Conservation (phyloP, 2,888 invertebrate genomes). For the Drosophila colorata region DNA sequence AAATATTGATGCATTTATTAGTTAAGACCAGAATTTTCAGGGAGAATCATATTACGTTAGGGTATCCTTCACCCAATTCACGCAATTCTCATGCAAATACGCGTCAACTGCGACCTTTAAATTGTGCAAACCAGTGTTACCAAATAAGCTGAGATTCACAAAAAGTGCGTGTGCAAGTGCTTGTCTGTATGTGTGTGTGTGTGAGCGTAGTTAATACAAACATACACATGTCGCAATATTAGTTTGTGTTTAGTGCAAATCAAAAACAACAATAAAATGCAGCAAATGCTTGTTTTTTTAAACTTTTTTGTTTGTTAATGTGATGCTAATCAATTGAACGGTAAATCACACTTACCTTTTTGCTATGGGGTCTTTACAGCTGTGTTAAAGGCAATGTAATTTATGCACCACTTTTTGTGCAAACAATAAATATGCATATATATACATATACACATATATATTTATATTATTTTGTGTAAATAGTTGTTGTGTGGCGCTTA, state of each 20-base stretch:
- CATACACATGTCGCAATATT: slow-evolving; percentile 1
- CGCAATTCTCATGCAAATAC: slow-evolving; percentile 1
- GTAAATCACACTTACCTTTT: slow-evolving; percentile 36
- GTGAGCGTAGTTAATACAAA: slow-evolving; percentile 2
- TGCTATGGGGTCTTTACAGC: slow-evolving; percentile 7
- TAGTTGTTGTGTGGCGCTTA: slow-evolving; percentile 3
- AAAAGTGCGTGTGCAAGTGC: slow-evolving; percentile 11
- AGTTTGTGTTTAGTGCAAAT: slow-evolving; percentile 17
- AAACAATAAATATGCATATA: slow-evolving; percentile 43
- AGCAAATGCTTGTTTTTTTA: slow-evolving; percentile 7
- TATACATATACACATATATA: slow-evolving; percentile 35
- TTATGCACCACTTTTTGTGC: slow-evolving; percentile 37
- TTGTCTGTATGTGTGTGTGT: background rate
- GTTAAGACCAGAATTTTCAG: slow-evolving; percentile 5
- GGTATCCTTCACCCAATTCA: slow-evolving; percentile 19
- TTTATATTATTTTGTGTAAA: slow-evolving; percentile 16
- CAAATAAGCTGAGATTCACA: slow-evolving; percentile 42
- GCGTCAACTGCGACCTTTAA: slow-evolving; percentile 21
- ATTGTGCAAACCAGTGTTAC: slow-evolving; percentile 31
- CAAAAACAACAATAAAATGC: slow-evolving; percentile 18
- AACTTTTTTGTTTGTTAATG: slow-evolving; percentile 5
- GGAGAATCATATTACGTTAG: background rate
- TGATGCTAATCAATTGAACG: background rate
- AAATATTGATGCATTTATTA: background rate
- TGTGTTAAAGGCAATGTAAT: slow-evolving; percentile 15